Evolutionary conservation across 1,140 invertebrate genomes (phyloP).

Genomic region (Drosophila pallidifrons): DNA sequence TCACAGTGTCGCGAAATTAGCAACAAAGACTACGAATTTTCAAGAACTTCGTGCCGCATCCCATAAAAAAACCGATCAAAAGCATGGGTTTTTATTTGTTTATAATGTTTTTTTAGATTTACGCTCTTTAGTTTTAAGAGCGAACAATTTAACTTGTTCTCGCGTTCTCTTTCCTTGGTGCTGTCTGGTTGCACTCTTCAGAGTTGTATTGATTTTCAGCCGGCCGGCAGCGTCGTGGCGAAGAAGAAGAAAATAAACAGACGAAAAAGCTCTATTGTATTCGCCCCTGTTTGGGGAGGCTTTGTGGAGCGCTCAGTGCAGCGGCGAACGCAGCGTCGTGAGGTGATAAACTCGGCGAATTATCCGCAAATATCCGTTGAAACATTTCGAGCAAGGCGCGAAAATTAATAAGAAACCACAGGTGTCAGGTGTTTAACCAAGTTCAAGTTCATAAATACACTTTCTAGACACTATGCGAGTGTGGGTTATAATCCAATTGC

Average conservation of each 20-base stretch:
- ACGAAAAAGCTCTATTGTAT: constrained; percentile 48
- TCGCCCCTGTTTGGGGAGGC: constrained; percentile 38
- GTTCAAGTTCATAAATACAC: neutral
- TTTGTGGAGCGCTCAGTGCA: constrained; percentile 57
- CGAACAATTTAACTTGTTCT: neutral
- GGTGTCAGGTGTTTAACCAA: constrained; percentile 41
- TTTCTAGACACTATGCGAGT: too few relatives aligned
- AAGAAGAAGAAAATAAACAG: constrained; percentile 9
- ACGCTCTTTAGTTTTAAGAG: constrained; percentile 11
- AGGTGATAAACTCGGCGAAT: constrained; percentile 37
- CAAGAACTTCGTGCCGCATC: constrained; percentile 37
- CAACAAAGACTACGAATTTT: constrained; percentile 36
- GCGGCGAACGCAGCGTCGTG: constrained; percentile 49
- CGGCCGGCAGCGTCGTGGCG: constrained; percentile 16
- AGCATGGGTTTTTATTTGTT: neutral
- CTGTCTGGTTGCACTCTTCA: constrained; percentile 12
- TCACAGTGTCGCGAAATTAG: neutral
- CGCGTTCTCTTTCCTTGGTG: neutral
- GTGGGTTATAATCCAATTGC: neutral
- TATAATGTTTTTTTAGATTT: constrained; percentile 7
- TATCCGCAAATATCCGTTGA: neutral
- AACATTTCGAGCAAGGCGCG: neutral
- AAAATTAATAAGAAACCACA: constrained; percentile 26
- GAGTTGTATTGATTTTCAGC: constrained; percentile 37
- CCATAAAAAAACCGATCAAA: constrained; percentile 22